Percentiles rank a stretch among this genome's conserved stretches.
Conservation (phyloP, 2,113 vertebrate genomes). For the Neoarius graeffei region DNA sequence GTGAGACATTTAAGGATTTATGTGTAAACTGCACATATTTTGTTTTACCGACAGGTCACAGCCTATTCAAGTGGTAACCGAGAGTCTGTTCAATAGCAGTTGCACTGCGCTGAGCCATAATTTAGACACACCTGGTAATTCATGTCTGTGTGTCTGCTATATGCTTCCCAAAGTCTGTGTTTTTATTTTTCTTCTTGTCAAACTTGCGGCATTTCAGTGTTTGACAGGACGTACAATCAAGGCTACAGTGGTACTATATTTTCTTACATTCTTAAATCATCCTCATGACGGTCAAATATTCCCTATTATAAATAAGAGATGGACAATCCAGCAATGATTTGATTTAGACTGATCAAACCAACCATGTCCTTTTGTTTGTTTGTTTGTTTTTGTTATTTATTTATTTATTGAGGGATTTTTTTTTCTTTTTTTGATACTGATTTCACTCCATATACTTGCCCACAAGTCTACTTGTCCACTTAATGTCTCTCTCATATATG, state of each 20-base stretch:
- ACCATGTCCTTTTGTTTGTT: background rate
- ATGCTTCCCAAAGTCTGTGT: background rate
- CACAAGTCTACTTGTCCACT: background rate
- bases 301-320: background rate
- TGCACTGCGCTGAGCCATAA: slow-evolving; percentile 54
- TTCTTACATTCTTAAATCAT: background rate
- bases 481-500: background rate
- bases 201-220: background rate
- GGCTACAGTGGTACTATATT: background rate
- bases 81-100: background rate
- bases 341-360: slow-evolving; percentile 14
- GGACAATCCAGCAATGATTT: slow-evolving; percentile 24
- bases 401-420: background rate
- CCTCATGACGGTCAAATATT: background rate
- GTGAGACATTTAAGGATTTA: background rate
- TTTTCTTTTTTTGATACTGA: too few species aligned
- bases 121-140: slow-evolving; percentile 37
- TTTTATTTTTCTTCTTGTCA: background rate
- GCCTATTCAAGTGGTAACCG: slow-evolving; percentile 19
- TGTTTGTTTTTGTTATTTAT: background rate
- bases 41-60: slow-evolving; percentile 33
- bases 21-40: slow-evolving; percentile 5
- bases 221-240: background rate
- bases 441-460: background rate
- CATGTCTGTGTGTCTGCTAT: background rate